Evolutionary conservation across 1,140 invertebrate species (phyloP), one percentile per base, ranked within the genome.

Genomic region (Eubasilissa regina): DNA sequence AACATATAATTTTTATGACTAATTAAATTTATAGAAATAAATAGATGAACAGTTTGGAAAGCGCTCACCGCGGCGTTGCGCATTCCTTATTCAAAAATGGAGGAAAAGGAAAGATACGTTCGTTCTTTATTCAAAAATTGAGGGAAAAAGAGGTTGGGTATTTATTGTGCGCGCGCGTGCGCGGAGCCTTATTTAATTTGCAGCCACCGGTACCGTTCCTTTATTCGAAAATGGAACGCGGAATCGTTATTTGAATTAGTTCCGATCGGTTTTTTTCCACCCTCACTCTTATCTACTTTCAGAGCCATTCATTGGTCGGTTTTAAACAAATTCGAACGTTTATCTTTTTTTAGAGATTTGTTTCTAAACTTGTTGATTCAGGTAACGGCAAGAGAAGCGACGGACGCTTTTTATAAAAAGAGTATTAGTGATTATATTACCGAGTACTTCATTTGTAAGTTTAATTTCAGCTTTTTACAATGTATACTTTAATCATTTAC

Each of bases 111-210:
- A 58, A 55, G 48, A 73, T 55, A 35, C 70, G 44, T 74, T 56
- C 35, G 72, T 66, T 55, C 66, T 47, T 68, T 70, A 78, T 78
- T 70, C 64, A 70, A 70, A 78, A 78, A 78, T 76, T 51, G 73
- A 60, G 56, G 73, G 45, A 77, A 68, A 35, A 77, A 70, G 48
- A 15, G 62, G 64, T 58, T 53, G 12, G 51, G 47, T 78, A 72
- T 78, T 78, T 78, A 72, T 47, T 58, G 64, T 55, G 76, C 62
- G 62, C 76, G 72, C 72, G 76, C 76, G 76, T 78, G 76, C 64
- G 64, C 64, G 64, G 21, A 66, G n/a, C 35, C 72, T 77, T 78
- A 78, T 70, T 78, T 70, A 70, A 78, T 77, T 77, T 70, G 75
- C 43, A 35, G 25, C 25, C 53, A 45, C 53, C 19, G 58, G 15